Base-by-base conservation (phyloP, 37 sponge, comb jelly and placozoan species). In the Halichondria panicea region DNA sequence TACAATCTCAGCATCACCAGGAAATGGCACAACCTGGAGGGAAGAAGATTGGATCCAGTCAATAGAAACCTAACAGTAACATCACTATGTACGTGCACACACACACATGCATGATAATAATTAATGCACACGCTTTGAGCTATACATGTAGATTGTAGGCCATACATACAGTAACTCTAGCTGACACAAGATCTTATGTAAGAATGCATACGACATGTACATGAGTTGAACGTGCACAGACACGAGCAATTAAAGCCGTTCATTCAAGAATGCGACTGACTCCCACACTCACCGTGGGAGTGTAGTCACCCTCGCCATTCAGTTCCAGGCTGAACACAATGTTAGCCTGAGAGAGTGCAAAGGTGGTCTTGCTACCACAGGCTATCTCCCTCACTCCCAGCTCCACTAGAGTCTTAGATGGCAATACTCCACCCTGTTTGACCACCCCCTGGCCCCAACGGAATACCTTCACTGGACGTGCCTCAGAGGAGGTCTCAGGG, bases 341-440 rank as follows among this genome's bases (percentile, higher is more conserved):
- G 1, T 88, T 85, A 48, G 79, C 65, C 63, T 38, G 53, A 1
- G 92, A 78, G 39, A 92, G 84, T 11, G 76, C 88, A 1, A 87
- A 6, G 30, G 72, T 70, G 12, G 78, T 55, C 39, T 82, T 64
- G 43, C 79, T 80, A 32, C 84, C 87, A 37, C 79, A 61, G 0
- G 68, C 79, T 27, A 92, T 72, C 67, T 79, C 63, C 78, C 83
- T 87, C 42, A 74, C 84, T 41, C 84, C 84, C 36, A 81, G 53
- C 41, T 75, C 73, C 28, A 81, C 36, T 1, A 83, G 38, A 32
- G 57, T 60, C 0, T 42, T n/a, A 1, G 72, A 66, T 35, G 0
- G 70, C 35, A 30, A 43, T 19, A 70, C 27, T 42, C 19, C 38
- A 19, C 0, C 24, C 50, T 34, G 66, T 66, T 31, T 37, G 11